Evolutionary conservation across 2,113 vertebrate species (phyloP).

Genomic region (Eurystomus gularis): DNA sequence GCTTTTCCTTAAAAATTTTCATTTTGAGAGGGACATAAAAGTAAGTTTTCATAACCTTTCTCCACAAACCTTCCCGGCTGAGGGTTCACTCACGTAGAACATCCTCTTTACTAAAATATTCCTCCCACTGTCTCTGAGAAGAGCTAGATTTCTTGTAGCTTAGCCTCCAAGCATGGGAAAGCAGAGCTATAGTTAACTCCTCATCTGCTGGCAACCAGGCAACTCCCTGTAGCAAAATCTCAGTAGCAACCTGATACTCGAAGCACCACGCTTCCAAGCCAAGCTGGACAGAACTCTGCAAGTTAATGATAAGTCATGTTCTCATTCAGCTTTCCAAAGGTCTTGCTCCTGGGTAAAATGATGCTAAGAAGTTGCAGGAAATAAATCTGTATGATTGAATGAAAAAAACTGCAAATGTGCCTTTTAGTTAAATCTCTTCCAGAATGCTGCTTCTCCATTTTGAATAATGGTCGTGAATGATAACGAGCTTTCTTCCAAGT

Average conservation of each 20-base stretch:
- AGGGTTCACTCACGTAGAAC: background rate
- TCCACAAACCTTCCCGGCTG: background rate
- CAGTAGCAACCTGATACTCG: background rate
- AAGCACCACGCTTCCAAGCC: background rate
- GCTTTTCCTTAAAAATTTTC: background rate
- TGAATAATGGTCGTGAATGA: background rate
- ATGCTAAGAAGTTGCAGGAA: background rate
- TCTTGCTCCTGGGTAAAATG: background rate
- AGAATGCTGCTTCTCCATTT: background rate
- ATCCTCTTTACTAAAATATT: background rate
- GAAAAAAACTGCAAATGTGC: background rate
- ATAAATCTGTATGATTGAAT: background rate
- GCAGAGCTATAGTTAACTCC: slow-evolving; percentile 3
- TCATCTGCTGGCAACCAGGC: background rate
- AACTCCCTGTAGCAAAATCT: background rate
- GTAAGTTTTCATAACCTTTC: background rate
- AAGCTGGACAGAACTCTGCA: background rate
- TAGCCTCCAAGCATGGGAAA: background rate
- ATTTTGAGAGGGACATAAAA: background rate
- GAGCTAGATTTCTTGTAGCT: background rate
- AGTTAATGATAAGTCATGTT: fast-evolving
- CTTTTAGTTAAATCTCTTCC: background rate
- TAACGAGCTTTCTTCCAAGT: background rate
- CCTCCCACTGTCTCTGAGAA: background rate
- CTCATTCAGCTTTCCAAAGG: background rate